Evolutionary conservation across 2,113 vertebrate genomes (phyloP).

Genomic region (Caranx melampygus): DNA sequence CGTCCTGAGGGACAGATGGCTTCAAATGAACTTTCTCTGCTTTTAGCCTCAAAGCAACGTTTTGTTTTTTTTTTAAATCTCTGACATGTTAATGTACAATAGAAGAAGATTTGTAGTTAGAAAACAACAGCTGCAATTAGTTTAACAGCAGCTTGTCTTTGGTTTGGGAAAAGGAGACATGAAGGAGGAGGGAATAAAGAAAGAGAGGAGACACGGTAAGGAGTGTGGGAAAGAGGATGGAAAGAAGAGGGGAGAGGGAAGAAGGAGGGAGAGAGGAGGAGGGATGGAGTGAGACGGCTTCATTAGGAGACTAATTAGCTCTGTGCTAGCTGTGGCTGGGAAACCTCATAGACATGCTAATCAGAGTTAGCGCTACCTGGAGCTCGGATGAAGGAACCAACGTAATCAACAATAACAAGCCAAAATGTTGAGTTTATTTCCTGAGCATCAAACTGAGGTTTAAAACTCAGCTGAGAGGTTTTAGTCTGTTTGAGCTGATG

Average conservation of each 20-base stretch:
- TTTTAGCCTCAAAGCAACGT: conserved; percentile 57
- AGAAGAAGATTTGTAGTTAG: conserved; percentile 17
- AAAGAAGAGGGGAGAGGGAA: neutral
- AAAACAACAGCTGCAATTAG: conserved; percentile 59
- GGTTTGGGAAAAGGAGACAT: neutral
- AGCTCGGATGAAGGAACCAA: neutral
- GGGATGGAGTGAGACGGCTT: neutral
- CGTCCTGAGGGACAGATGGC: conserved; percentile 68
- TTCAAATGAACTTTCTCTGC: conserved; percentile 58
- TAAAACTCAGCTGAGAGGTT: too few relatives aligned
- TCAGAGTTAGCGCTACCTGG: conserved; percentile 4
- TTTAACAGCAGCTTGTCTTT: conserved; percentile 50
- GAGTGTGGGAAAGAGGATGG: neutral
- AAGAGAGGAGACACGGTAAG: neutral
- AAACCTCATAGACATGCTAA: conserved; percentile 43
- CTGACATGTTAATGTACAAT: neutral
- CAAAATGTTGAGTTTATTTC: too few relatives aligned
- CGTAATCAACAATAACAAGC: too few relatives aligned
- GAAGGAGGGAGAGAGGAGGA: neutral
- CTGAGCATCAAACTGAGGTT: too few relatives aligned
- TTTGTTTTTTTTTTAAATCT: conserved; percentile 36
- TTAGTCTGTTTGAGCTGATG: too few relatives aligned
- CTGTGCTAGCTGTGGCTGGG: conserved; percentile 28
- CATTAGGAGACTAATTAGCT: conserved; percentile 19
- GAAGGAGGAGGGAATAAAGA: neutral